phyloP scores from a whole-genome alignment of 2,113 vertebrate species.

The Hyperoodon ampullatus region DNA sequence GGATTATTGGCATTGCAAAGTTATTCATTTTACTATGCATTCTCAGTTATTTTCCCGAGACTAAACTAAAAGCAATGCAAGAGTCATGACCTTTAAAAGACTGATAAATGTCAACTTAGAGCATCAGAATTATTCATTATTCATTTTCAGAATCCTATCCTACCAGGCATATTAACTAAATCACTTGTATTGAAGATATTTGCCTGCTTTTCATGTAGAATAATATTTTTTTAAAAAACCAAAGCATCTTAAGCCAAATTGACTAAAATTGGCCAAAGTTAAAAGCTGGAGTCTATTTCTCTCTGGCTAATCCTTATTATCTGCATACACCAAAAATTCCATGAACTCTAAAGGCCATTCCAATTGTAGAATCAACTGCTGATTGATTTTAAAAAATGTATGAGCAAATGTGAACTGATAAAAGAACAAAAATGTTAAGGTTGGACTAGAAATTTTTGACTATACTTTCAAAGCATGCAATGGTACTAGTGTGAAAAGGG shows the following conservation, averaged over 20 bases:
- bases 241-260: background rate
- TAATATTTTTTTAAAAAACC: background rate
- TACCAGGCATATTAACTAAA: background rate
- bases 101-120: background rate
- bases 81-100: background rate
- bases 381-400: background rate
- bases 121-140: background rate
- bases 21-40: background rate
- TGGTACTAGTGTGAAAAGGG: background rate
- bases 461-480: background rate
- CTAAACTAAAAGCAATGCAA: background rate
- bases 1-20: background rate
- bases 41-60: background rate
- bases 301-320: background rate
- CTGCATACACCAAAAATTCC: background rate
- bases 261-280: background rate
- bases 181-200: background rate
- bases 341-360: background rate
- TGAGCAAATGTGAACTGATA: background rate
- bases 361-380: background rate
- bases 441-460: background rate
- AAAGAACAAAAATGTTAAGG: background rate
- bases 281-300: background rate
- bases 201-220: slow-evolving; percentile 1
- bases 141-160: background rate